Conservation (phyloP, 1,140 invertebrate species). For the Apis mellifera region DNA sequence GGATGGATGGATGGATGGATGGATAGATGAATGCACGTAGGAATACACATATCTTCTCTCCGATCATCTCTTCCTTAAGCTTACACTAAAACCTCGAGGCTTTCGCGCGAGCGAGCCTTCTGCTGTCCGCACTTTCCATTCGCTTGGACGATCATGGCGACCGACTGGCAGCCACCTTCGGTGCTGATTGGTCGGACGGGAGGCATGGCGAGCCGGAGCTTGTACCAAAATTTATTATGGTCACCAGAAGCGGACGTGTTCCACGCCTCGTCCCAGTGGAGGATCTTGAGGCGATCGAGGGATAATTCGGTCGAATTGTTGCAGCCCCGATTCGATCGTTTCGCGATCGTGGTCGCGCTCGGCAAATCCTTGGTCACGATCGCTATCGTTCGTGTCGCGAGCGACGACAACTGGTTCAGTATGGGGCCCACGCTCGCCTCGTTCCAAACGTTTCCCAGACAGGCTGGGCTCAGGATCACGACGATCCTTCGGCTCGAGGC, state of each 20-base stretch:
- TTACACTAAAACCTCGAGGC: conserved; percentile 79
- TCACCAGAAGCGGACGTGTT: conserved; percentile 32
- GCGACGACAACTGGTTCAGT: conserved; percentile 72
- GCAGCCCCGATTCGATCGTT: conserved; percentile 63
- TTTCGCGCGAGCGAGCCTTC: conserved; percentile 76
- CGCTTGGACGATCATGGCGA: conserved; percentile 78
- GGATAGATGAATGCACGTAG: no score
- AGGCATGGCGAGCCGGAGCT: conserved; percentile 75
- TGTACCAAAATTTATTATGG: conserved; percentile 76
- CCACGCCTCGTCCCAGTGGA: conserved; percentile 71
- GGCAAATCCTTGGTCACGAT: conserved; percentile 73
- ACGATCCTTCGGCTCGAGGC: conserved; percentile 71
- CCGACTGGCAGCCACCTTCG: conserved; percentile 71
- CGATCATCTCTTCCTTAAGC: background rate
- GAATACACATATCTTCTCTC: background rate
- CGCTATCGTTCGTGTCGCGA: conserved; percentile 69
- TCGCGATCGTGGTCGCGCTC: conserved; percentile 69
- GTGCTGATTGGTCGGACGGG: conserved; percentile 68
- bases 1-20: no score
- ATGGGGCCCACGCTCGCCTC: conserved; percentile 69
- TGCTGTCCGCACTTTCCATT: conserved; percentile 72
- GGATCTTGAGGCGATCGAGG: conserved; percentile 69
- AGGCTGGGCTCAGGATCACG: conserved; percentile 74
- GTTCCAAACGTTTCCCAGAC: conserved; percentile 74
- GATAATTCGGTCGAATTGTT: conserved; percentile 58